Conservation (phyloP, 2,888 invertebrate species). For the Microplitis deprimator region DNA sequence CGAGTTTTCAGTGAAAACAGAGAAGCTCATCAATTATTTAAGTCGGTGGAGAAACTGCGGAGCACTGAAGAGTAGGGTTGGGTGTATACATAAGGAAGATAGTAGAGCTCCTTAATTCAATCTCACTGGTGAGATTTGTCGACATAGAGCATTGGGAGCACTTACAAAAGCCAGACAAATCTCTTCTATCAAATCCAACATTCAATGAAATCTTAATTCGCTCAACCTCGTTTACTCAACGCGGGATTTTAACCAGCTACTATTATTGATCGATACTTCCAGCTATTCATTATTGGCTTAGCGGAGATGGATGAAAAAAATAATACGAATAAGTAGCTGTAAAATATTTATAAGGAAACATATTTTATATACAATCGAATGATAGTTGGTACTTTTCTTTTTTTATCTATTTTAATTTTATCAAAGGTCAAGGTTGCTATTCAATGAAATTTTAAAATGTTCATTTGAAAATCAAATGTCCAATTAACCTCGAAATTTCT, state of each 20-base stretch:
- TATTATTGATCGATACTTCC: background rate
- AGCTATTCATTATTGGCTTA: background rate
- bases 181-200: background rate
- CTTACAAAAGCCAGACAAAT: conserved; percentile 1
- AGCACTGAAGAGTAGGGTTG: background rate
- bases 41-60: background rate
- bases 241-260: background rate
- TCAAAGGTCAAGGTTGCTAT: background rate
- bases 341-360: too few relatives aligned
- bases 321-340: background rate
- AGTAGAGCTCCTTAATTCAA: background rate
- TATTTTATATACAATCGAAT: too few relatives aligned
- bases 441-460: background rate
- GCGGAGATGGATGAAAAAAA: background rate
- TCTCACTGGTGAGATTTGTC: background rate
- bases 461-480: background rate
- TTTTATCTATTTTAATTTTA: background rate
- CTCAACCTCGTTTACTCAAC: background rate
- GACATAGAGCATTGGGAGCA: background rate
- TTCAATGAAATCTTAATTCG: background rate
- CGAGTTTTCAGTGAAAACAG: background rate
- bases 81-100: background rate
- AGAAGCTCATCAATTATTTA: background rate
- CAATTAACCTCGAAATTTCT: background rate
- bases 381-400: too few relatives aligned